Conservation (phyloP, 2,797 vertebrate genomes). For the Neomorphus geoffroyi region DNA sequence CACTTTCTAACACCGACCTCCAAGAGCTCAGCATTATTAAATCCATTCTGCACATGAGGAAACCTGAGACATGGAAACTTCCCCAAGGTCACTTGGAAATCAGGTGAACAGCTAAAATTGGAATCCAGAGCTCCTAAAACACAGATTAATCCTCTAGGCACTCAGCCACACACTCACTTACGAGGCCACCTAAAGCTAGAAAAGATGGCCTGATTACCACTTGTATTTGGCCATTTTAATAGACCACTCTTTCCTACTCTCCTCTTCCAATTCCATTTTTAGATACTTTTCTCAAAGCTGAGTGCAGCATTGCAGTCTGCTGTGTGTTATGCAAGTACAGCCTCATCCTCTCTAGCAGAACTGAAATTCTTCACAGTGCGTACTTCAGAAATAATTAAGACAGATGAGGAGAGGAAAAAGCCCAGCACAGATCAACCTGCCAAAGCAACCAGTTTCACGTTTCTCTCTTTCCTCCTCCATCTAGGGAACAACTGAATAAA, state of each 20-base stretch:
- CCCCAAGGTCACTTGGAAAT: neutral
- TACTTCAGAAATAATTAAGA: conserved; percentile 52
- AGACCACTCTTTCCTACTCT: neutral
- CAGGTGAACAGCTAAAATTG: neutral
- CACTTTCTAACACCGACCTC: neutral
- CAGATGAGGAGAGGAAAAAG: conserved; percentile 13
- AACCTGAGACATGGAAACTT: neutral
- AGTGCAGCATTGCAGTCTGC: neutral
- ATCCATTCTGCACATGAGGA: neutral
- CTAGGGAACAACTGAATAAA: neutral
- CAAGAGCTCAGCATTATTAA: neutral
- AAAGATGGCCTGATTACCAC: neutral
- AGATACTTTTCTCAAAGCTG: neutral
- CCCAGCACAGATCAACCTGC: conserved; percentile 16
- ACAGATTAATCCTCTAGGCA: neutral
- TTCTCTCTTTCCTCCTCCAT: neutral
- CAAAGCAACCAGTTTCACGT: conserved; percentile 26
- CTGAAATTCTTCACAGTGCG: conserved; percentile 26
- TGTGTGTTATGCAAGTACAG: conserved; percentile 29
- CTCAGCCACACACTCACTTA: neutral
- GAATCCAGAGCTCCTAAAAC: neutral
- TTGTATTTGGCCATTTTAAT: neutral
- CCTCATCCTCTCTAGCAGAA: conserved; percentile 40
- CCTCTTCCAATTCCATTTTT: conserved; percentile 1
- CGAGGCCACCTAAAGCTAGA: neutral